Conservation (phyloP, 2,888 invertebrate species). For the Nephrotoma flavescens region DNA sequence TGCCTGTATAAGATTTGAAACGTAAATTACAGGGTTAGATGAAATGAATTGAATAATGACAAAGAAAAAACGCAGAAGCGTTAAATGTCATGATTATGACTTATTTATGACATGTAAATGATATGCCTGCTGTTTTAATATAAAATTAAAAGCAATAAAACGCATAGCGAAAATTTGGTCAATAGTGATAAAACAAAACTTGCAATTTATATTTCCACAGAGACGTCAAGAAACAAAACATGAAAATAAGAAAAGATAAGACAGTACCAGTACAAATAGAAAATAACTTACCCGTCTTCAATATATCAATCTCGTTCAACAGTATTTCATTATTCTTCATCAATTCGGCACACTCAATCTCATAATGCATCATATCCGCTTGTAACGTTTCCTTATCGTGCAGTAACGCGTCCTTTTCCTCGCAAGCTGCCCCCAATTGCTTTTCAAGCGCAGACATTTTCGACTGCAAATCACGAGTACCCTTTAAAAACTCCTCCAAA, state of each 20-base stretch:
- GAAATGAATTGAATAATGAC: not conserved
- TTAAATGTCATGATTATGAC: not conserved
- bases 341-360: conserved; percentile 47
- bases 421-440: not conserved
- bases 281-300: conserved; percentile 30
- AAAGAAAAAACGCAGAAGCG: not conserved
- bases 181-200: not conserved
- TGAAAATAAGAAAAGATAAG: not conserved
- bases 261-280: not conserved
- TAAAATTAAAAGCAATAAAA: not conserved
- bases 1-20: conserved; percentile 23
- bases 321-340: conserved; percentile 56
- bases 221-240: not conserved
- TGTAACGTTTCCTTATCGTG: conserved; percentile 37
- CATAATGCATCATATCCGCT: conserved; percentile 35
- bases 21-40: conserved; percentile 21
- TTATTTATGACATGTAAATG: not conserved
- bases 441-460: not conserved
- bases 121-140: not conserved
- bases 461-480: not conserved
- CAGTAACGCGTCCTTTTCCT: conserved; percentile 36
- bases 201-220: not conserved
- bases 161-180: not conserved
- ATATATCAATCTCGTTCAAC: conserved; percentile 47
- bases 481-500: conserved; percentile 3